Evolutionary conservation across 2,113 vertebrate genomes (phyloP), one percentile per base, ranked within the genome.

Genomic region (Crocuta crocuta): DNA sequence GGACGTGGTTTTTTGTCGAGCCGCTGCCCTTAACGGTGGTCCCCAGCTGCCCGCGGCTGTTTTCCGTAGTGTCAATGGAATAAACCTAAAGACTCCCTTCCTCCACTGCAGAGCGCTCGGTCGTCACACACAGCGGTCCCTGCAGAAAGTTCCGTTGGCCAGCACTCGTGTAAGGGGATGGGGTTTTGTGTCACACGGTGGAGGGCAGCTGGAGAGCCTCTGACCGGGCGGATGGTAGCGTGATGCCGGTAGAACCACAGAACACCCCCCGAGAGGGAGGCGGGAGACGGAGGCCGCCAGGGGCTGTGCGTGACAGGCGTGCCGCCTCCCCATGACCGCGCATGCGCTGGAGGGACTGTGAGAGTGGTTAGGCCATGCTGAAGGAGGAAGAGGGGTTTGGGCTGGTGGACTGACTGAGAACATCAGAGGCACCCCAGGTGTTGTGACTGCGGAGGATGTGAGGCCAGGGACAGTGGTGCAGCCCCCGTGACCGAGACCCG

Each of bases 291-390:
- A 73, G 58, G 1, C 43, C 2, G 10, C 1, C 39, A 53, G n/a
- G 53, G n/a, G 5, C 58, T 39, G 2, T 7, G 3, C 0, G 19
- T 3, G 33, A 12, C 7, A 4, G 53, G 19, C 45, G 48, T 68
- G 2, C 33, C 9, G 0, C 70, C 16, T 35, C 21, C 23, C 63
- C 0, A 1, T 5, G 1, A 1, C 0, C 23, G 13, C 0, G 0
- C 0, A 4, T 16, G 0, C n/a, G n/a, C 6, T 11, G 80, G 63
- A 28, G 28, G 39, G 39, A 39, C 39, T 2, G 21, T 26, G 65
- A 39, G 24, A 10, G 1, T 2, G 16, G 24, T 11, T 8, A 16
- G 4, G 48, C 33, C 4, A 7, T 39, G 86, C 23, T 0, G 4
- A 16, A 58, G 74, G 39, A 48, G 65, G 76, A 28, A 3, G 53